phyloP scores from a whole-genome alignment of 2,888 invertebrate species.

The Nymphalis urticae region DNA sequence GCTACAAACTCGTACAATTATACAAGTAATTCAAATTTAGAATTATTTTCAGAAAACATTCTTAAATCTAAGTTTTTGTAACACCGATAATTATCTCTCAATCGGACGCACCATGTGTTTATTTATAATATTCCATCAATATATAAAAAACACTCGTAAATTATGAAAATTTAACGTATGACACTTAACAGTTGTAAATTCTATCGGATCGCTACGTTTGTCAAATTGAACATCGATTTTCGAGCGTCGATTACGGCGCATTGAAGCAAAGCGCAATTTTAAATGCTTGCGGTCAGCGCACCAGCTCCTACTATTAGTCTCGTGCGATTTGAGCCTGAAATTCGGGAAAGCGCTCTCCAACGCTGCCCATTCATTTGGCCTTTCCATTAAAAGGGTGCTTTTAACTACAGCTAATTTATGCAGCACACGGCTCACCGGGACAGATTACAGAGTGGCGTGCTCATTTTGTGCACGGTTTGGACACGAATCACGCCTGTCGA shows the following conservation, averaged over 20 bases:
- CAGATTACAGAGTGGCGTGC: slow-evolving; percentile 76
- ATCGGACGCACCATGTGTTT: too few species aligned
- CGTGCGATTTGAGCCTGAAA: slow-evolving; percentile 37
- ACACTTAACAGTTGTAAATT: not conserved
- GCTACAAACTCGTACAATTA: too few species aligned
- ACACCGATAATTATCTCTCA: too few species aligned
- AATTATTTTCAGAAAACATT: too few species aligned
- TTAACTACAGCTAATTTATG: slow-evolving; percentile 79
- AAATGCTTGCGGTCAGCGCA: slow-evolving; percentile 38
- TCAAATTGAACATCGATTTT: slow-evolving; percentile 22
- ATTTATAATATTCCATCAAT: too few species aligned
- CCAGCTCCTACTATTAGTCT: slow-evolving; percentile 36
- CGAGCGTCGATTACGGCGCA: slow-evolving; percentile 29
- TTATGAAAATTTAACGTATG: not conserved
- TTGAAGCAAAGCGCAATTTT: slow-evolving; percentile 37
- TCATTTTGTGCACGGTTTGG: slow-evolving; percentile 42
- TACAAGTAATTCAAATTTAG: too few species aligned
- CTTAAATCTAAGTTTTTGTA: too few species aligned
- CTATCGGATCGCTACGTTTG: not conserved
- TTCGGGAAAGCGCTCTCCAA: slow-evolving; percentile 33
- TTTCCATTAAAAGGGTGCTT: slow-evolving; percentile 76
- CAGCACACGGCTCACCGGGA: slow-evolving; percentile 70
- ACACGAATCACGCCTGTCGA: slow-evolving; percentile 20
- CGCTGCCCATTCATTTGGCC: slow-evolving; percentile 71
- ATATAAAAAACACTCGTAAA: not conserved